Base-by-base conservation (phyloP, 2,888 invertebrate genomes). In the Euplagia quadripunctaria region DNA sequence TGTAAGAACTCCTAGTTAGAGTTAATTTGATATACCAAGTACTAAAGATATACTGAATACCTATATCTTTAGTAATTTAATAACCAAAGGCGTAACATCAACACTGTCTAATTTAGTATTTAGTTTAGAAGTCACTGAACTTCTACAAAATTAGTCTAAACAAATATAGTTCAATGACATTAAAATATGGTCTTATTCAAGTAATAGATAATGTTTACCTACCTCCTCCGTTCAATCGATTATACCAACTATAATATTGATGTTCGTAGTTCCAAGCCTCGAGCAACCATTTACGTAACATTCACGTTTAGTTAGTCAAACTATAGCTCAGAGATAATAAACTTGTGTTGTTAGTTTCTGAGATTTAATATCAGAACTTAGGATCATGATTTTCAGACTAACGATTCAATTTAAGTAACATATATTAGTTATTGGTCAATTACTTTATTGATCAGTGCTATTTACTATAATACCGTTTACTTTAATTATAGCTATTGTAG, bases 111-210 rank as follows among this genome's bases (percentile, higher is more conserved):
- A 31, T 49, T 66, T 16, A 66, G 67, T 42, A 2, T 42, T 42
- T 42, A 20, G 52, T 42, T 68, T n/a, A 20, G 4, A 65, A 58
- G 71, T 58, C 55, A 71, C 43, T 55, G 12, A 71, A 65, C 71
- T 65, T 31, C 7, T 9, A 49, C 14, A 42, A 68, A 31, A n/a
- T 31, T 63, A 31, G 11, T 31, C 7, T 65, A 31, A 71, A 20
- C 71, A 65, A 70, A 65, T 31, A 55, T n/a, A 31, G 20, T 67
- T 61, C 16, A 71, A 58, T n/a, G 61, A 66, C n/a, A 46, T 61
- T 61, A 6, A 43, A 58, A 51, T 66, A 49, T 63, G 64, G 16
- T 55, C 52, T n/a, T 61, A 8, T 55, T 20, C 9, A 64, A 52
- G 16, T 55, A 42, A 61, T 43, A 41, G 63, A 63, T 61, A 41